Percentiles rank a stretch among this genome's conserved stretches.
These are phyloP conservation scores for Pangasianodon hypophthalmus DNA, from an alignment of 2,113 vertebrate genomes.

Conservation along the genomic window DNA sequence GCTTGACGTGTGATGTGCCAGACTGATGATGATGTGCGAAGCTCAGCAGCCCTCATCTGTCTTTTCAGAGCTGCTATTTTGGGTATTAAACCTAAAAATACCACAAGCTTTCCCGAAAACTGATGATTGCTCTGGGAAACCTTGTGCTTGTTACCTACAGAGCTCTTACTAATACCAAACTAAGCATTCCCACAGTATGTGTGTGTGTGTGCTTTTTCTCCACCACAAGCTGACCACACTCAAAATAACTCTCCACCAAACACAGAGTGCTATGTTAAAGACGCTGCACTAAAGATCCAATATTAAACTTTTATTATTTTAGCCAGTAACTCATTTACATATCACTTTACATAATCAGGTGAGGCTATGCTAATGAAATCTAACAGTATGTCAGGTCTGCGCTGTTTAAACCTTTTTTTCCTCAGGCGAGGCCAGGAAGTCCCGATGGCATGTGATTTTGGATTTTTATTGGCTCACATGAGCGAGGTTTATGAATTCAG, in stretches of 20 bases:
- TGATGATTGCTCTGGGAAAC: slow-evolving; percentile 34
- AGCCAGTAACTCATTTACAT: not conserved
- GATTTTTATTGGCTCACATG: not conserved
- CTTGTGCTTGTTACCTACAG: slow-evolving; percentile 26
- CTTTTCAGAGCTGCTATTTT: slow-evolving; percentile 44
- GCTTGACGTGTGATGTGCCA: slow-evolving; percentile 1
- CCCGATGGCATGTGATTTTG: not conserved
- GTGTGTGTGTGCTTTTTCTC: not conserved
- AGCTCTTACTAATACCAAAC: slow-evolving; percentile 17
- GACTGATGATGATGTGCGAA: slow-evolving; percentile 21
- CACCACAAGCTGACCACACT: not conserved
- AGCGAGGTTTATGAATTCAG: not conserved
- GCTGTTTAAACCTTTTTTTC: not conserved
- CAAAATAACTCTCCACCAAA: not conserved
- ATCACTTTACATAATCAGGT: not conserved
- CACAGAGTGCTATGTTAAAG: not conserved
- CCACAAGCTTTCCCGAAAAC: slow-evolving; percentile 1
- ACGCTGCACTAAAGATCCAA: not conserved
- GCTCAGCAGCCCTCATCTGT: not conserved
- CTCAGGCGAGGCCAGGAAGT: not conserved
- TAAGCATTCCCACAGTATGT: slow-evolving; percentile 30
- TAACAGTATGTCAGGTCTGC: not conserved
- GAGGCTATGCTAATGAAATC: not conserved
- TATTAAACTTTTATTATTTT: not conserved
- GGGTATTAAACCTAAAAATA: slow-evolving; percentile 36